phyloP scores from a whole-genome alignment of 2,888 invertebrate species.

The Gnatocerus cornutus region DNA sequence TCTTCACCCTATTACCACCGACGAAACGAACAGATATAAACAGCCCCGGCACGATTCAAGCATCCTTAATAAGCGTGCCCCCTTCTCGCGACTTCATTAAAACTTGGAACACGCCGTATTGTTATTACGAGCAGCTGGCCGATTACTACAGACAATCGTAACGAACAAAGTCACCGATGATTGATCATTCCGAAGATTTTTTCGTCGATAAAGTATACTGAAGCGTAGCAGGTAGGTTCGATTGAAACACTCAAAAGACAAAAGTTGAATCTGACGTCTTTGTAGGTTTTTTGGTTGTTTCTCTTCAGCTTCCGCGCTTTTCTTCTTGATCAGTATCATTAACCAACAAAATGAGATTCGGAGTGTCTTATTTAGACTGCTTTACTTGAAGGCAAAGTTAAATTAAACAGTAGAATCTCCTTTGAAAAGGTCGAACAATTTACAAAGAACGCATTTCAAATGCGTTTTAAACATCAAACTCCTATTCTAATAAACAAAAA shows the following conservation, averaged over 20 bases:
- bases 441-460: constrained; percentile 36
- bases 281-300: constrained; percentile 6
- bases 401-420: constrained; percentile 37
- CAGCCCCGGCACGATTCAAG: constrained; percentile 28
- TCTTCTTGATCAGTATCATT: constrained; percentile 35
- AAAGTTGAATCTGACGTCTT: constrained; percentile 3
- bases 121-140: constrained; percentile 39
- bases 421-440: constrained; percentile 29
- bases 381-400: constrained; percentile 28
- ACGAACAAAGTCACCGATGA: constrained; percentile 39
- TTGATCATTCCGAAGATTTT: constrained; percentile 37
- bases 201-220: not conserved
- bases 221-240: constrained; percentile 7
- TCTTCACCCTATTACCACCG: constrained; percentile 44
- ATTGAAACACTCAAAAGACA: constrained; percentile 8
- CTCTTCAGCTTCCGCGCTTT: not conserved
- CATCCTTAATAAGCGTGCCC: constrained; percentile 45
- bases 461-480: constrained; percentile 14
- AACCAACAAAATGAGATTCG: constrained; percentile 36
- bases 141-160: constrained; percentile 41
- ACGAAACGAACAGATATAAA: constrained; percentile 41
- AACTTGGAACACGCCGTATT: constrained; percentile 43
- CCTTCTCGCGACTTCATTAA: constrained; percentile 46
- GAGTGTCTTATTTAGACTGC: constrained; percentile 29
- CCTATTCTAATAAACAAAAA: constrained; percentile 4